Evolutionary conservation across 2,113 vertebrate genomes (phyloP).

Genomic region (human (Homo sapiens)): DNA sequence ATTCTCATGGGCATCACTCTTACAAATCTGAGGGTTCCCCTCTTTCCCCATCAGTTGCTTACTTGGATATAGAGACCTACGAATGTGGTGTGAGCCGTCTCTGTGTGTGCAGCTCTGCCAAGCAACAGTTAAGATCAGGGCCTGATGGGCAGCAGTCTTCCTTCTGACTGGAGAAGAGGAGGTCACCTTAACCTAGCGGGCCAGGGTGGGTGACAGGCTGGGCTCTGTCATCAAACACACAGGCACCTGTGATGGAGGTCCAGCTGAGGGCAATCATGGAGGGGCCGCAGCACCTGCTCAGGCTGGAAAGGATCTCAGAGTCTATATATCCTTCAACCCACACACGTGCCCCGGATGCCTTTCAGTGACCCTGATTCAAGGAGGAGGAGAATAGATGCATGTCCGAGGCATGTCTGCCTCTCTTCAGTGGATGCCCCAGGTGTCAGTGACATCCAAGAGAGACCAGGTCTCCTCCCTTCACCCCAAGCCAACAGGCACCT

Average conservation of each 20-base stretch:
- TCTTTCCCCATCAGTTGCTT: too few species aligned
- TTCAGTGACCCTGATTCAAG: not conserved
- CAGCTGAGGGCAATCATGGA: not conserved
- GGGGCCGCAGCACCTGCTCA: not conserved
- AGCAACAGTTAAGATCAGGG: not conserved
- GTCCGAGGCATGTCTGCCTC: not conserved
- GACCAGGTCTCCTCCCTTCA: not conserved
- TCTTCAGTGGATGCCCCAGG: not conserved
- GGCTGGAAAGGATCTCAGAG: not conserved
- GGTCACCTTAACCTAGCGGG: not conserved
- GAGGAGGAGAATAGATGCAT: not conserved
- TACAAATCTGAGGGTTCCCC: not conserved
- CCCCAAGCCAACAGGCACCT: not conserved
- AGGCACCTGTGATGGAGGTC: not conserved
- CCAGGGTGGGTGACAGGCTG: not conserved
- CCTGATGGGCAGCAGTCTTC: not conserved
- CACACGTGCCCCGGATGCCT: not conserved
- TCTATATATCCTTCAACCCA: not conserved
- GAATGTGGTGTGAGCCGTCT: not conserved
- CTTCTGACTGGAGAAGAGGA: not conserved
- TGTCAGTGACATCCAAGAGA: not conserved
- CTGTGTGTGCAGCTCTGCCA: not conserved
- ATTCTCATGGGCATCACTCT: not conserved
- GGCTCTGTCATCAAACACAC: not conserved
- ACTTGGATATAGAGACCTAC: not conserved